A percentile compares a stretch with the other conserved stretches of the same genome.
phyloP scores from a whole-genome alignment of 2,888 invertebrate species.

The Anagyrus pseudococci region DNA sequence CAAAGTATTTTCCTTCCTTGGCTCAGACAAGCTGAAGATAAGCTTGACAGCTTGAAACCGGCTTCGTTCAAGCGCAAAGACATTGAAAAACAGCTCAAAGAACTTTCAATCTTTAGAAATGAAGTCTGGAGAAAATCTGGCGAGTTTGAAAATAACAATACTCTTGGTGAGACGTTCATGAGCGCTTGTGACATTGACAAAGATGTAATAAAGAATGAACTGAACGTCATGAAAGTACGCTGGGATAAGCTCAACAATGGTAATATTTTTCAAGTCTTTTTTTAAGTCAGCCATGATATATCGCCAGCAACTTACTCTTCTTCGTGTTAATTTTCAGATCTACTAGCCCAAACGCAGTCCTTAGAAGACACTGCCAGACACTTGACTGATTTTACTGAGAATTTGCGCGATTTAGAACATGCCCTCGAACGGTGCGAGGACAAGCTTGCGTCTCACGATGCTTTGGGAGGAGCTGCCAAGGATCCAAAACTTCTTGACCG shows the following conservation, averaged over 20 bases:
- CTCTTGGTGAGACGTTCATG: constrained; percentile 87
- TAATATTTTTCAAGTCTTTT: constrained; percentile 41
- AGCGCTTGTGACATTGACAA: constrained; percentile 90
- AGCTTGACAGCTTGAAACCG: constrained; percentile 78
- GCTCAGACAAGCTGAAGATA: constrained; percentile 86
- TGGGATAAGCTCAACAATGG: constrained; percentile 93
- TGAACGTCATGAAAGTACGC: constrained; percentile 81
- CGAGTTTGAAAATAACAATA: constrained; percentile 88
- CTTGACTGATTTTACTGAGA: constrained; percentile 85
- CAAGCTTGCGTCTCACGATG: constrained; percentile 77
- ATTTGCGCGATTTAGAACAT: constrained; percentile 83
- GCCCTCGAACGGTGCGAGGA: constrained; percentile 89
- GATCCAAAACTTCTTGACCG: constrained; percentile 86
- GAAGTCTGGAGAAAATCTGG: constrained; percentile 94
- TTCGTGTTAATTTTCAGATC: constrained; percentile 64
- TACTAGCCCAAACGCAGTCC: constrained; percentile 78
- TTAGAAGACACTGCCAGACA: constrained; percentile 84
- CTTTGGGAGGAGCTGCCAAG: constrained; percentile 75
- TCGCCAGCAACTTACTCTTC: too few species aligned
- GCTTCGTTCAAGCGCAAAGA: constrained; percentile 84
- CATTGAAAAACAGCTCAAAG: constrained; percentile 86
- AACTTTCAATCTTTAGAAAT: constrained; percentile 87
- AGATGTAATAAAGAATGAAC: constrained; percentile 83
- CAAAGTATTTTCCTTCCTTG: constrained; percentile 88
- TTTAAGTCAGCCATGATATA: too few species aligned